Percentiles rank a stretch among this genome's conserved stretches.
These are phyloP conservation scores for Parazoanthus atlanticus DNA, from an alignment of 92 coral and sea anemone species.

Conservation along the genomic window DNA sequence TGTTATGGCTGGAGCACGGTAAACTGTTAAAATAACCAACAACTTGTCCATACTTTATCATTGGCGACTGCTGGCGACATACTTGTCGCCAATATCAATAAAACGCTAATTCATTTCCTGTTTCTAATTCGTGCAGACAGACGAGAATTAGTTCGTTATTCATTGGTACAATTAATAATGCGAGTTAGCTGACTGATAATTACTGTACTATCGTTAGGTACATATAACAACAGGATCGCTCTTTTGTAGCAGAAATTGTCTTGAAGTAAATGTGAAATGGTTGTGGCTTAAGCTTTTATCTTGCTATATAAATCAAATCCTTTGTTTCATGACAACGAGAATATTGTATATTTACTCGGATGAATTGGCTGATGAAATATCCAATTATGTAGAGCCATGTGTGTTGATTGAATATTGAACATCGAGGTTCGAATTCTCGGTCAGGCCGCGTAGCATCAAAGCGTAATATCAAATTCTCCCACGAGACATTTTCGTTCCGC, in stretches of 20 bases:
- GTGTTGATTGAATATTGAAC: not conserved
- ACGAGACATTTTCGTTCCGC: too few relatives aligned
- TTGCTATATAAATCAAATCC: not conserved
- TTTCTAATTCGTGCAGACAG: not conserved
- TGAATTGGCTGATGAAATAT: slow-evolving; percentile 16
- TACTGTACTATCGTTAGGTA: not conserved
- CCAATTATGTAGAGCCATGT: not conserved
- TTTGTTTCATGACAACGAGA: slow-evolving; percentile 1
- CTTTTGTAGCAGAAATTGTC: not conserved
- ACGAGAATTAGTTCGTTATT: too few relatives aligned
- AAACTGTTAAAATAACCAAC: too few relatives aligned
- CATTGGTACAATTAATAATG: not conserved
- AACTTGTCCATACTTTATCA: not conserved
- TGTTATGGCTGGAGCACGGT: not conserved
- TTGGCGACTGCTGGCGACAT: not conserved
- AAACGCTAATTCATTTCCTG: not conserved
- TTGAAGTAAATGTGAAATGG: not conserved
- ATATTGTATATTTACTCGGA: slow-evolving; percentile 16
- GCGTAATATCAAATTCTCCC: not conserved
- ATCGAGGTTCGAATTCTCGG: not conserved
- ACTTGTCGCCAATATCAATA: too few relatives aligned
- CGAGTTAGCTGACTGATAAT: not conserved
- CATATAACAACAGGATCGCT: not conserved
- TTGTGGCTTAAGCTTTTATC: not conserved
- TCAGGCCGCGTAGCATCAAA: not conserved